Conservation (phyloP, 2,113 vertebrate genomes). For the Labeo rohita region DNA sequence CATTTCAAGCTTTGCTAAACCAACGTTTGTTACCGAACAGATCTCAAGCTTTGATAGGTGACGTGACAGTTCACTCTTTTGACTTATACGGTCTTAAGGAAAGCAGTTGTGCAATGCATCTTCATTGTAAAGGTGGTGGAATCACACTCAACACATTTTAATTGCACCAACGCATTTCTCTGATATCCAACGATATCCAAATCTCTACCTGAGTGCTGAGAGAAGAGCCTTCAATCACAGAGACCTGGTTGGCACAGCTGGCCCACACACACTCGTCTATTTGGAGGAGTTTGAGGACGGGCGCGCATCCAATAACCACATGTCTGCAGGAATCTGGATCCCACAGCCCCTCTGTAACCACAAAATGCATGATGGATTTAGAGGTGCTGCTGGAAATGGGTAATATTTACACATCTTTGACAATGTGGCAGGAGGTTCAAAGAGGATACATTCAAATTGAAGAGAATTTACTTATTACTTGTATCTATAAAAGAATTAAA, state of each 20-base stretch:
- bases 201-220: constrained; percentile 72
- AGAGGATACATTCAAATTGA: not conserved
- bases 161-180: not conserved
- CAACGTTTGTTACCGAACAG: constrained; percentile 28
- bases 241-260: constrained; percentile 73
- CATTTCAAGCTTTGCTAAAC: constrained; percentile 6
- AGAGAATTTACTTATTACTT: not conserved
- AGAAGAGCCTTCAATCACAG: constrained; percentile 70
- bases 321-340: constrained; percentile 69
- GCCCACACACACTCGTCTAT: constrained; percentile 77
- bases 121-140: constrained; percentile 5
- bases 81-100: not conserved
- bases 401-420: not conserved
- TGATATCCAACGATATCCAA: not conserved
- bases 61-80: constrained; percentile 17
- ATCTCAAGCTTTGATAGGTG: constrained; percentile 22
- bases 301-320: constrained; percentile 69
- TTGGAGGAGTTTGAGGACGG: constrained; percentile 72
- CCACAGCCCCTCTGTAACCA: constrained; percentile 69
- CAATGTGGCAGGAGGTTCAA: not conserved
- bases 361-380: constrained; percentile 15
- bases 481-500: not conserved
- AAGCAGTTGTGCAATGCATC: not conserved
- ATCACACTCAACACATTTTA: constrained; percentile 30
- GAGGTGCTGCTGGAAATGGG: constrained; percentile 11